Percentiles rank a stretch among this genome's conserved stretches.
phyloP scores from a whole-genome alignment of 2,888 invertebrate genomes.

The Argyra leucocephala region DNA sequence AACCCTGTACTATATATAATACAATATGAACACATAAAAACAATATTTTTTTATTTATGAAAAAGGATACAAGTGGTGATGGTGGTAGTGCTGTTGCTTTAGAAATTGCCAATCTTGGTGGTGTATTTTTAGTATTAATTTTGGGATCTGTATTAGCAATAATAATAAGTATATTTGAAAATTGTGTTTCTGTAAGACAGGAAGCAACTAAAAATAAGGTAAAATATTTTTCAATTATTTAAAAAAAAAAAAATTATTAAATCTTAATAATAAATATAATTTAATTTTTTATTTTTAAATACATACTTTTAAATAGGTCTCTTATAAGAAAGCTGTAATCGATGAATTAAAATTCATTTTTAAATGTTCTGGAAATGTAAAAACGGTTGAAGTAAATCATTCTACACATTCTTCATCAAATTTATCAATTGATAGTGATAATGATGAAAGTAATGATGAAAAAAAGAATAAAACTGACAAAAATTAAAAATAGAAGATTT shows the following conservation, averaged over 20 bases:
- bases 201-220: slow-evolving; percentile 39
- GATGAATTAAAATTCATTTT: slow-evolving; percentile 17
- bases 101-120: slow-evolving; percentile 55
- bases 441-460: neutral
- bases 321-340: slow-evolving; percentile 13
- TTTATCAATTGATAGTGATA: neutral
- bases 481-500: neutral
- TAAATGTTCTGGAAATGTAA: slow-evolving; percentile 16
- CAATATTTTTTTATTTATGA: too few relatives aligned
- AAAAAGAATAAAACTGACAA: neutral
- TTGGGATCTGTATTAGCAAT: slow-evolving; percentile 42
- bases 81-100: slow-evolving; percentile 42
- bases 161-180: slow-evolving; percentile 37
- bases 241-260: neutral
- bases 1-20: too few relatives aligned
- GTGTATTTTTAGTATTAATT: slow-evolving; percentile 53
- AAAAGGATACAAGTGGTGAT: slow-evolving; percentile 35
- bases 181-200: slow-evolving; percentile 38
- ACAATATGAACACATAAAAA: too few relatives aligned
- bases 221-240: slow-evolving; percentile 18
- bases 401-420: slow-evolving; percentile 1
- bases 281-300: neutral
- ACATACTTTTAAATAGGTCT: slow-evolving; percentile 9
- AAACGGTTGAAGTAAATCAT: slow-evolving; percentile 10
- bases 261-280: neutral